A percentile compares a stretch with the other conserved stretches of the same genome.
phyloP scores from a whole-genome alignment of 2,113 vertebrate species.

The Willisornis vidua region DNA sequence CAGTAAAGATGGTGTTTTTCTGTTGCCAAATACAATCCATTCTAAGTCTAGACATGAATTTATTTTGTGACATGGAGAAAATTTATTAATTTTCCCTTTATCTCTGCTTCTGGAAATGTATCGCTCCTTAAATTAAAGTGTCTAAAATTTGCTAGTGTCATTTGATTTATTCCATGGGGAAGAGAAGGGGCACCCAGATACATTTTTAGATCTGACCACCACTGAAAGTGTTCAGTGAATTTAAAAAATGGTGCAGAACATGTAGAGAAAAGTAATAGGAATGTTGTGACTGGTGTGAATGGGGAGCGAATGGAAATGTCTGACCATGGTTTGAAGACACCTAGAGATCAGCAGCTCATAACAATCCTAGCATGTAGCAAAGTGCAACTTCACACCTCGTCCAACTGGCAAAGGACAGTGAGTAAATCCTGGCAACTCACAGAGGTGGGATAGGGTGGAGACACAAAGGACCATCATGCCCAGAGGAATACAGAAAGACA shows the following conservation, averaged over 20 bases:
- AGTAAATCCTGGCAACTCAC: background rate
- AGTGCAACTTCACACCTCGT: background rate
- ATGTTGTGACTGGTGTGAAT: background rate
- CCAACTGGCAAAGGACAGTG: background rate
- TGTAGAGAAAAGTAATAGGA: background rate
- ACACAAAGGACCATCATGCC: background rate
- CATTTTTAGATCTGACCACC: background rate
- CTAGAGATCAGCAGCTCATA: background rate
- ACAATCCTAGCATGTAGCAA: background rate
- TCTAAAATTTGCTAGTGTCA: background rate
- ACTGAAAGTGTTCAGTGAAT: background rate
- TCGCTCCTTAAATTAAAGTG: slow-evolving; percentile 42
- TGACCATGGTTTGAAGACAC: background rate
- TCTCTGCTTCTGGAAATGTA: slow-evolving; percentile 10
- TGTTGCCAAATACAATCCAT: slow-evolving; percentile 7
- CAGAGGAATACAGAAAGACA: background rate
- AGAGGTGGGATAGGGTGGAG: no score
- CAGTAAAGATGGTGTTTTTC: background rate
- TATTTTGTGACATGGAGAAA: slow-evolving; percentile 14
- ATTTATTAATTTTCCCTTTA: slow-evolving; percentile 16
- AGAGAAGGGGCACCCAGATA: background rate
- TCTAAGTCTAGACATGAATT: slow-evolving; percentile 2
- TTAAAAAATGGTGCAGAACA: background rate
- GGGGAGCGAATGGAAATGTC: background rate
- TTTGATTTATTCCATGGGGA: slow-evolving; percentile 33